Conservation (phyloP, 2,797 vertebrate genomes). For the Morelia viridis region DNA sequence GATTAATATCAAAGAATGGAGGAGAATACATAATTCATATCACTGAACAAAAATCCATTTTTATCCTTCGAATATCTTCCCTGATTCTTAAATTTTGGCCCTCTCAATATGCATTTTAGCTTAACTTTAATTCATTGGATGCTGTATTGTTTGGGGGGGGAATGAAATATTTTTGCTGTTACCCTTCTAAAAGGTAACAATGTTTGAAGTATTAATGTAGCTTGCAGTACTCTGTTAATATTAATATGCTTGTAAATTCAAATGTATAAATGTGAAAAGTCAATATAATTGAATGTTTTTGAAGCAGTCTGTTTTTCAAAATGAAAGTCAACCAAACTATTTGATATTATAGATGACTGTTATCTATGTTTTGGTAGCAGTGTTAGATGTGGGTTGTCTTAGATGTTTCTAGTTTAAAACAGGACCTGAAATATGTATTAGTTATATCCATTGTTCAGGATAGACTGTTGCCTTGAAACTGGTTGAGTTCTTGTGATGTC, state of each 20-base stretch:
- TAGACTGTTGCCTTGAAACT: not conserved
- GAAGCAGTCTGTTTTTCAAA: not conserved
- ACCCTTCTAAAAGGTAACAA: not conserved
- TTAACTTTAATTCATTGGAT: not conserved
- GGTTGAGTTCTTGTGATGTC: constrained; percentile 28
- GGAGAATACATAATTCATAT: not conserved
- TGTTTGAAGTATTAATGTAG: not conserved
- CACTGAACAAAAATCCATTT: not conserved
- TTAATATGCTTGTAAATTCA: not conserved
- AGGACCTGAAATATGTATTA: not conserved
- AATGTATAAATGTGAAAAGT: not conserved
- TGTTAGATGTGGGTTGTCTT: not conserved
- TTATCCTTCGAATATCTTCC: not conserved
- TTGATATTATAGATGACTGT: not conserved
- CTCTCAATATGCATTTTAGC: not conserved
- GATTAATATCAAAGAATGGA: not conserved
- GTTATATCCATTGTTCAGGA: not conserved
- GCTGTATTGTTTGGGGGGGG: not conserved
- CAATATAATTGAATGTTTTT: not conserved
- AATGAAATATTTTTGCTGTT: not conserved
- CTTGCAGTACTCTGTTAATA: not conserved
- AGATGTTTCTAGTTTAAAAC: not conserved
- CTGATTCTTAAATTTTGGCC: not conserved
- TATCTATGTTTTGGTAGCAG: not conserved
- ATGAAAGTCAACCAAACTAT: not conserved